Conservation (phyloP, 2,797 vertebrate species). For the Arctocebus calabarensis region DNA sequence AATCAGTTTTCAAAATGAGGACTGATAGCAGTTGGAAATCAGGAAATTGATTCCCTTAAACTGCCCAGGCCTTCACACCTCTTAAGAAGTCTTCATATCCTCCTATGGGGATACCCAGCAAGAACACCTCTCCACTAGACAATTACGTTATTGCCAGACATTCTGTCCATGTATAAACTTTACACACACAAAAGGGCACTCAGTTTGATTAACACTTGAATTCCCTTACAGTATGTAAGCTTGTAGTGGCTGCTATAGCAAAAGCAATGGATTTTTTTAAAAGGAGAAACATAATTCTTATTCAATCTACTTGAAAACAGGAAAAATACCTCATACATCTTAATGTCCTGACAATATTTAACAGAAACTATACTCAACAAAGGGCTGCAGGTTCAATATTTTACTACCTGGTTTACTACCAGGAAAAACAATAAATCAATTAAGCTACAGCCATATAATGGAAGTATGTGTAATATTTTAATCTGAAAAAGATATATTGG, state of each 20-base stretch:
- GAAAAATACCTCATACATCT: slow-evolving; percentile 28
- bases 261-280: background rate
- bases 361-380: slow-evolving; percentile 5
- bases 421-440: slow-evolving; percentile 54
- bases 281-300: slow-evolving; percentile 52
- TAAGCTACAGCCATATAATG: background rate
- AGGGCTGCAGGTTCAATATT: background rate
- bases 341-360: background rate
- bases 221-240: background rate
- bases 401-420: background rate
- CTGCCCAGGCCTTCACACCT: background rate
- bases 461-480: background rate
- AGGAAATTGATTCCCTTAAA: background rate
- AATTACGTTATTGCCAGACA: background rate
- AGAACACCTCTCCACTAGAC: background rate
- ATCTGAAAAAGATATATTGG: slow-evolving; percentile 4
- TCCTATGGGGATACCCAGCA: background rate
- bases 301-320: slow-evolving; percentile 47
- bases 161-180: background rate
- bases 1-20: background rate
- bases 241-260: background rate
- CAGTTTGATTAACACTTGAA: background rate
- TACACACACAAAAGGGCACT: background rate
- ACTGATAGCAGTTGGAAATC: background rate
- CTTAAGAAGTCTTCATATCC: background rate